These are phyloP conservation scores for Sebastes kiyomatsui DNA, from an alignment of 2,797 vertebrate genomes.

Conservation along the genomic window DNA sequence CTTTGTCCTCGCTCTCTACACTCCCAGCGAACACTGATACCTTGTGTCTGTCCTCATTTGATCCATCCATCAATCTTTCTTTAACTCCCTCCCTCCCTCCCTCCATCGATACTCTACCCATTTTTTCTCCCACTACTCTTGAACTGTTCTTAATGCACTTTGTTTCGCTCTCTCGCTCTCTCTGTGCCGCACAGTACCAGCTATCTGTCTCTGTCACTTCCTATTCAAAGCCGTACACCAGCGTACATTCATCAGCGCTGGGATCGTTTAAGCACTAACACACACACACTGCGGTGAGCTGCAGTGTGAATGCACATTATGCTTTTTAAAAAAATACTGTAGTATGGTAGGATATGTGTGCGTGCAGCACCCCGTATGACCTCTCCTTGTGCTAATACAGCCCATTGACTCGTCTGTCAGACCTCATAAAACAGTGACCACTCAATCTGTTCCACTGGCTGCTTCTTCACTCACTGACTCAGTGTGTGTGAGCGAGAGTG, in stretches of 20 bases:
- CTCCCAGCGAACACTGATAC: conserved; percentile 10
- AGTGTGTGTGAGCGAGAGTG: neutral
- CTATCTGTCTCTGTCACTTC: conserved; percentile 32
- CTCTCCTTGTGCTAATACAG: conserved; percentile 33
- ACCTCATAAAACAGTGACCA: conserved; percentile 50
- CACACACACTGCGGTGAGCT: neutral
- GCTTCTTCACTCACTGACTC: conserved; percentile 36
- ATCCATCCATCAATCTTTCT: conserved; percentile 36
- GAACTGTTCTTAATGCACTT: conserved; percentile 36
- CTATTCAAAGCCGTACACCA: conserved; percentile 25
- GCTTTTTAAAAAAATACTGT: neutral
- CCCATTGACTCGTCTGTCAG: conserved; percentile 61
- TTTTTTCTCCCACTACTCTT: neutral
- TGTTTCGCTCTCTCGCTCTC: conserved; percentile 3
- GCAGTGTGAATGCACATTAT: neutral
- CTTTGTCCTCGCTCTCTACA: neutral
- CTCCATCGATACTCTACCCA: neutral
- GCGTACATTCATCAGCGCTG: conserved; percentile 33
- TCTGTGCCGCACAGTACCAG: neutral
- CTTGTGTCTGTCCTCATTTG: conserved; percentile 23
- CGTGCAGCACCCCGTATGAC: conserved; percentile 1
- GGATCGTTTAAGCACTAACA: conserved; percentile 12
- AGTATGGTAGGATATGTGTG: neutral
- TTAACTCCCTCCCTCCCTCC: neutral
- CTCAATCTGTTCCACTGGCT: conserved; percentile 61